Evolutionary conservation across 2,888 invertebrate species (phyloP), one percentile per base, ranked within the genome.

Genomic region (Cryptophagus acutangulus): DNA sequence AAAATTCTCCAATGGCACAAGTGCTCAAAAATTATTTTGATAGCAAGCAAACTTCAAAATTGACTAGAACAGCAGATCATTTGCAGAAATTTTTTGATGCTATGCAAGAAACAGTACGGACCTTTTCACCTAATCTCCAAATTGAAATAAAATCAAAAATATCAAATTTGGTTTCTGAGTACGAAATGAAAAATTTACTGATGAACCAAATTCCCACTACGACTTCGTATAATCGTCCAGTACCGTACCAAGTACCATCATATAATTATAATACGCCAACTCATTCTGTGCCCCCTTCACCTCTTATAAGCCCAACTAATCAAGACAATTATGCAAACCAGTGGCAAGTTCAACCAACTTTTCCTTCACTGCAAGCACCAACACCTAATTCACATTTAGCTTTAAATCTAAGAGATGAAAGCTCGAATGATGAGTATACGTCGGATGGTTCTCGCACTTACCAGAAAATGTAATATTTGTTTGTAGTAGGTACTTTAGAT

Each of bases 91-190:
- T 39, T 37, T 46, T 46, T 43, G 40, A 46, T 16, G 38, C 35
- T 16, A 46, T 42, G 43, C 40, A 43, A 16, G 34, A 38, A 33
- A 36, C 39, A 13, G 42, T 40, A 20, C 26, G 38, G 30, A 38
- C 42, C 10, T 43, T 42, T 36, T 33, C 40, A 40, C 40, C 40
- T 13, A 28, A 10, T 34, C 36, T 43, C 33, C 40, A 43, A 39
- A 43, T 43, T 40, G 43, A 43, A 20, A 29, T 43, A 34, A 43
- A 43, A 40, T 26, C 12, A 5, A 43, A 43, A 28, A 43, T 43
- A 12, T 26, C 9, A 13, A 43, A 20, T 17, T 33, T 43, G 14
- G 39, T 43, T 5, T 17, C 14, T 14, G 43, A 43, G 37, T 43
- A 43, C 20, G 43, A 40, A 40, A 12, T 34, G 18, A 40, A 15